These are phyloP conservation scores for Chloroclysta siterata DNA, from an alignment of 2,888 invertebrate genomes.

Conservation along the genomic window DNA sequence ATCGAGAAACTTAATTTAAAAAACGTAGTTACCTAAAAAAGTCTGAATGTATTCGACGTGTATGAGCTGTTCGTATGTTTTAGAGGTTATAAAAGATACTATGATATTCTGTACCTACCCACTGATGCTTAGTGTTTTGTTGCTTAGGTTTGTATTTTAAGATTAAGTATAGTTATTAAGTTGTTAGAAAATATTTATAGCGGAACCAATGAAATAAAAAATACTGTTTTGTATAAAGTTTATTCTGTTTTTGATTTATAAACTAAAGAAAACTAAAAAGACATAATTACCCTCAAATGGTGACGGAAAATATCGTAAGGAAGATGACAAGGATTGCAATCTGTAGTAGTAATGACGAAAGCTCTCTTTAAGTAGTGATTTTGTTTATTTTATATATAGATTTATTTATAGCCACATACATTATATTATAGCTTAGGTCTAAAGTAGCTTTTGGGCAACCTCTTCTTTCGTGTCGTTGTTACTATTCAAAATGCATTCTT, in stretches of 20 bases:
- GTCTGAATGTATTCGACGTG: slow-evolving; percentile 46
- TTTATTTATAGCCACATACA: no score
- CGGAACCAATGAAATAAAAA: slow-evolving; percentile 75
- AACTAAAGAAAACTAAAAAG: no score
- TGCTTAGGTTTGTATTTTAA: slow-evolving; percentile 60
- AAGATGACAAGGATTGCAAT: no score
- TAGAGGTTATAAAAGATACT: slow-evolving; percentile 8
- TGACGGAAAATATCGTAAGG: no score
- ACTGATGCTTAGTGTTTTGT: slow-evolving; percentile 71
- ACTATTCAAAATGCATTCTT: no score
- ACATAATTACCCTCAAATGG: no score
- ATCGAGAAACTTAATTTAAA: neutral
- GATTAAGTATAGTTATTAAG: slow-evolving; percentile 39
- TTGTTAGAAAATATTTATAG: slow-evolving; percentile 41
- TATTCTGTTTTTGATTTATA: slow-evolving; percentile 23
- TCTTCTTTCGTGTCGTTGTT: no score
- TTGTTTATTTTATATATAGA: no score
- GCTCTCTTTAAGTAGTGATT: no score
- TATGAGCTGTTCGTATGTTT: slow-evolving; percentile 41
- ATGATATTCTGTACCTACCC: slow-evolving; percentile 46
- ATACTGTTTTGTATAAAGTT: slow-evolving; percentile 40
- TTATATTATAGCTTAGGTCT: no score
- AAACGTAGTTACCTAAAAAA: slow-evolving; percentile 50
- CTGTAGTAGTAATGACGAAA: no score
- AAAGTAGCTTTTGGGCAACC: no score